Base-by-base conservation (phyloP, 2,888 invertebrate genomes). In the Agrochola macilenta region DNA sequence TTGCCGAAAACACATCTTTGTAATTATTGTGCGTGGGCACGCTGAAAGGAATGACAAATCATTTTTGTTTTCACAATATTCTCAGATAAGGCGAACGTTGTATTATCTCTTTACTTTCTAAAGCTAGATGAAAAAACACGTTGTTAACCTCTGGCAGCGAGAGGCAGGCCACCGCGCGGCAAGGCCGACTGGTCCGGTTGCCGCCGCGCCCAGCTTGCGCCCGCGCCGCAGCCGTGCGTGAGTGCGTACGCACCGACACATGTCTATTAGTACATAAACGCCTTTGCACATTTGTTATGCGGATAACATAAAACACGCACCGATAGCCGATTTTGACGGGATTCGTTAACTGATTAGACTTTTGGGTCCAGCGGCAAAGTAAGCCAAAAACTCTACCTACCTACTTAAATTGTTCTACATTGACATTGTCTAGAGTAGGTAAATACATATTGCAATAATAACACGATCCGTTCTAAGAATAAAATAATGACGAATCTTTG, bases 81-180 rank as follows among this genome's bases (percentile, higher is more conserved):
- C 79, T 81, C 82, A 90, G 92, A 92, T 93, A 93, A 92, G 89
- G 89, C 85, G 85, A 82, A 78, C 82, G 88, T 83, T 88, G 90
- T 92, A 91, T 93, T 93, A 93, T 94, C 93, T 93, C 87, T 92
- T 94, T 95, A 96, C 96, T 96, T 96, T 96, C 96, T 96, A 96
- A 96, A 96, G 94, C 94, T 95, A 94, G 95, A 95, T 95, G 91
- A 94, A 94, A 94, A 95, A 96, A 95, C 93, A 94, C 93, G 95
- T 95, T 93, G 95, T 95, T 96, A 95, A 96, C 96, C 96, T 96
- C 96, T 96, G 93, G 93, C 92, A 93, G 95, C 95, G 96, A 96
- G 94, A 93, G 94, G 94, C 92, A 92, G 93, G 92, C 93, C 91
- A 93, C 92, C 89, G 93, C 90, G 93, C 93, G 93, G 95, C 95